Evolutionary conservation across 2,888 invertebrate species (phyloP), one percentile per base, ranked within the genome.

Genomic region (Synanthedon formicaeformis): DNA sequence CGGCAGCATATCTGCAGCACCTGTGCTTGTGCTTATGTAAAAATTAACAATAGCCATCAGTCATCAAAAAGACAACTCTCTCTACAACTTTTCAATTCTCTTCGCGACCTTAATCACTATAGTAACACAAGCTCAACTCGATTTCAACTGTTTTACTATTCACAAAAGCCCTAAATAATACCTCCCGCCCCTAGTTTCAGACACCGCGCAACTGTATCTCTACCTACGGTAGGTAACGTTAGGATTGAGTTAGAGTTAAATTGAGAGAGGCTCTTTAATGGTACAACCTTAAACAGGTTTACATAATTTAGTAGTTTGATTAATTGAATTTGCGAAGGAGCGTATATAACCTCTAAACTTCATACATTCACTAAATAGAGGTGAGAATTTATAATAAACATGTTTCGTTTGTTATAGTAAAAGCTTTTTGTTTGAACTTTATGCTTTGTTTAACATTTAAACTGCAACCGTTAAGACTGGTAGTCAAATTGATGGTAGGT

Each of bases 81-180:
- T 23, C 4, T 23, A 27, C 8, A 27, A 8, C 27, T 27, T 27
- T 4, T 45, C n/a, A n/a, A 45, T 45, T 45, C 54, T 52, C 54
- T 50, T 12, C 48, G 16, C 23, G 40, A 2, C 13, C 23, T 53
- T 16, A 54, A 53, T 53, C 52, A 56, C 56, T 56, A 34, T 34
- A 62, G 63, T 59, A 58, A 63, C 62, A 65, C 56, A 57, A 61
- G 65, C 67, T 68, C 69, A 71, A 71, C 67, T 70, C 67, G 68
- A 70, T 71, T 71, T 64, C 54, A 54, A 53, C 64, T 64, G 59
- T 64, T 71, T 59, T 56, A 54, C 51, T 69, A 73, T 71, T 67
- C 72, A 74, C 72, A 73, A 73, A 68, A 66, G 64, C 53, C 56
- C 61, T 56, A 56, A 63, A 67, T 66, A 67, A 64, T 63, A 61